phyloP scores from a whole-genome alignment of 2,113 vertebrate genomes.

The Ifrita kowaldi region DNA sequence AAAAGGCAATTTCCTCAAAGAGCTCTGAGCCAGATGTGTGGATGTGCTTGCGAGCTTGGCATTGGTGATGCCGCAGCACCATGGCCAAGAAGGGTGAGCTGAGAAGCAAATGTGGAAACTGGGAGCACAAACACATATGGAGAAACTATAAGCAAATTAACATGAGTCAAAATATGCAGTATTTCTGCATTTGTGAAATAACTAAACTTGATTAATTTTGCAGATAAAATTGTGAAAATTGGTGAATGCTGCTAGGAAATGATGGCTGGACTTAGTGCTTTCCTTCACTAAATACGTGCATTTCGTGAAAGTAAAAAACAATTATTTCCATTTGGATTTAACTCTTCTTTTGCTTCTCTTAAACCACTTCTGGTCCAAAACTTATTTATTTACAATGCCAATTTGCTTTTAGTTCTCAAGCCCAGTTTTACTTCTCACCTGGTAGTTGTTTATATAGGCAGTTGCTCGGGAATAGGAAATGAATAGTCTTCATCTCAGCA shows the following conservation, averaged over 20 bases:
- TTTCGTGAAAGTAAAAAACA: neutral
- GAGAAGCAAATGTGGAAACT: neutral
- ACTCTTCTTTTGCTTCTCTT: neutral
- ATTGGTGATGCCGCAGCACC: rapidly evolving
- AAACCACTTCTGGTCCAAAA: neutral
- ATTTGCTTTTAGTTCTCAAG: neutral
- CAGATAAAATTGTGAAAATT: neutral
- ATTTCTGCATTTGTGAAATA: neutral
- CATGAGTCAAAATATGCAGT: neutral
- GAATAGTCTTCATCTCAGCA: neutral
- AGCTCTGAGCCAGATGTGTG: neutral
- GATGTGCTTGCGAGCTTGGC: rapidly evolving
- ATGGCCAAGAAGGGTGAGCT: neutral
- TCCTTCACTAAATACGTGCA: rapidly evolving
- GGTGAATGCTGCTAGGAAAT: neutral
- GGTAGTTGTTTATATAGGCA: neutral
- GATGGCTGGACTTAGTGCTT: neutral
- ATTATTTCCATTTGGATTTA: neutral
- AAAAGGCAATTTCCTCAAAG: neutral
- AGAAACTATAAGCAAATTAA: neutral
- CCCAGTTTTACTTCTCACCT: neutral
- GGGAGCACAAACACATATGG: neutral
- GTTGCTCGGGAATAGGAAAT: slow-evolving; percentile 28
- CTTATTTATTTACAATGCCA: neutral
- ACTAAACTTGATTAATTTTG: neutral